Evolutionary conservation across 2,888 invertebrate species (phyloP).

Genomic region (Acholoe squamosa): DNA sequence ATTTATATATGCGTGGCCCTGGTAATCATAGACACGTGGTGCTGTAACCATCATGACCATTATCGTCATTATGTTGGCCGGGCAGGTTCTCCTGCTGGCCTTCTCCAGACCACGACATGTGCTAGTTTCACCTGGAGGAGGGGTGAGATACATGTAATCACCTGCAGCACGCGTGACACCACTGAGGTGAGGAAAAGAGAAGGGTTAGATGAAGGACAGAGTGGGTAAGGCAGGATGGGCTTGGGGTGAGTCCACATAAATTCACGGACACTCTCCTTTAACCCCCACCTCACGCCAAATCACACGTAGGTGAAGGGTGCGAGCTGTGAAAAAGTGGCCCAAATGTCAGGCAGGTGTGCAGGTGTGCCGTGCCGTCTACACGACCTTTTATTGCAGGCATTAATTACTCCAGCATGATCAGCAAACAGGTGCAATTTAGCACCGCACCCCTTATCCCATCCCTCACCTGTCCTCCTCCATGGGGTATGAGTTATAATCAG

Average conservation of each 20-base stretch:
- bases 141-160: background rate
- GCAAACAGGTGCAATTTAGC: background rate
- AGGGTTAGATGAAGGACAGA: background rate
- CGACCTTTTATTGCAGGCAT: background rate
- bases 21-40: conserved; percentile 3
- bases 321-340: conserved; percentile 1
- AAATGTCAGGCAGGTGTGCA: background rate
- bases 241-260: background rate
- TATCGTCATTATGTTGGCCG: background rate
- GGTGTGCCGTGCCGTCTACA: background rate
- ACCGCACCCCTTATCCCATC: background rate
- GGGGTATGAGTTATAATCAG: background rate
- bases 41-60: conserved; percentile 21
- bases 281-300: background rate
- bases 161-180: background rate
- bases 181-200: background rate
- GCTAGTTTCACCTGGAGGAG: background rate
- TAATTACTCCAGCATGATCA: background rate
- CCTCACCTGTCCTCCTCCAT: background rate
- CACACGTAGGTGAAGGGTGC: background rate
- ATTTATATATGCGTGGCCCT: background rate
- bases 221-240: background rate
- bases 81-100: background rate
- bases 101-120: background rate
- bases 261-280: background rate